These are phyloP conservation scores for Hipposideros larvatus DNA, from an alignment of 2,797 vertebrate species.

Conservation along the genomic window DNA sequence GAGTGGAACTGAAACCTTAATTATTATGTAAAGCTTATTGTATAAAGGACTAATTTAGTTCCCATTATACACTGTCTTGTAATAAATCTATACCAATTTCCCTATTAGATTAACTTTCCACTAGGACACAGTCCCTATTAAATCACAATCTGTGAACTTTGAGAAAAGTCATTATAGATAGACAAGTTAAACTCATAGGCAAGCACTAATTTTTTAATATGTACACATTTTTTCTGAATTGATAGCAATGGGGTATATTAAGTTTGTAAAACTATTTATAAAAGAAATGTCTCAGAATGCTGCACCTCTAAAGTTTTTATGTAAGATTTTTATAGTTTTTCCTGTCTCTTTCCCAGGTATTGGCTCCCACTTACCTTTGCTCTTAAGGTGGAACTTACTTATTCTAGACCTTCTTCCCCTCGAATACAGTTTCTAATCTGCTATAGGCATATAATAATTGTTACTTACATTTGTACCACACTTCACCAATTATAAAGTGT, in stretches of 20 bases:
- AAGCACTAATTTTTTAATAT: slow-evolving; percentile 22
- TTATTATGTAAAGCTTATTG: background rate
- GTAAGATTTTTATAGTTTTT: background rate
- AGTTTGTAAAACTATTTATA: background rate
- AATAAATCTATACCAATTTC: background rate
- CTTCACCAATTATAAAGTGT: background rate
- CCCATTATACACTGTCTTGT: background rate
- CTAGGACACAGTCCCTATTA: background rate
- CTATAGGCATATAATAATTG: background rate
- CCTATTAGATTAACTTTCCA: background rate
- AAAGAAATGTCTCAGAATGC: background rate
- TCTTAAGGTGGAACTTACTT: background rate
- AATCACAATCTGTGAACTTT: background rate
- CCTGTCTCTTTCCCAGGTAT: background rate
- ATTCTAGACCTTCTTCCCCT: background rate
- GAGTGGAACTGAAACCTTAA: slow-evolving; percentile 35
- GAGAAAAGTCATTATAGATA: slow-evolving; percentile 3
- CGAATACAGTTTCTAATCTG: background rate
- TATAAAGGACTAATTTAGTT: background rate
- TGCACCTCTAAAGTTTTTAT: background rate
- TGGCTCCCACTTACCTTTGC: background rate
- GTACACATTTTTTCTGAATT: background rate
- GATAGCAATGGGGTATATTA: background rate
- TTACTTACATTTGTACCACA: background rate
- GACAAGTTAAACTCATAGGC: background rate